These are phyloP conservation scores for Himalopsyche phryganea DNA, from an alignment of 1,140 invertebrate species.

Conservation along the genomic window DNA sequence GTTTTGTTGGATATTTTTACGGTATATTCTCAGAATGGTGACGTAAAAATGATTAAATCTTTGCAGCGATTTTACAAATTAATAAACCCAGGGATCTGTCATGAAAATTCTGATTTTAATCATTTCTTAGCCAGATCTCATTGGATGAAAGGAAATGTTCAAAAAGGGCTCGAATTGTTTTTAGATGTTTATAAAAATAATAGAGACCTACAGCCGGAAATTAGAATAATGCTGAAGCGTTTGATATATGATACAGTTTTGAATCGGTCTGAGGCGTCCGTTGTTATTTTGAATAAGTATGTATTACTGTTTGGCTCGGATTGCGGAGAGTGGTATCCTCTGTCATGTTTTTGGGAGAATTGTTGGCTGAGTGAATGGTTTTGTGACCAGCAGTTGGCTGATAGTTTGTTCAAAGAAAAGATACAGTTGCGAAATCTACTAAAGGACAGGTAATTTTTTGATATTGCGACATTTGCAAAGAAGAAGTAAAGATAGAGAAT, in stretches of 20 bases:
- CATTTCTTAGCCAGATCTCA: conserved; percentile 21
- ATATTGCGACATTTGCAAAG: too few species aligned
- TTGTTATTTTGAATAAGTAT: conserved; percentile 17
- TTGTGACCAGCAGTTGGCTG: conserved; percentile 24
- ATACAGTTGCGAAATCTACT: conserved; percentile 3
- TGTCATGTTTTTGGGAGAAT: conserved; percentile 22
- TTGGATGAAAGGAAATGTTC: conserved; percentile 26
- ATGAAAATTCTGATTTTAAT: conserved; percentile 16
- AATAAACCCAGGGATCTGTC: neutral
- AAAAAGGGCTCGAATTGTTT: conserved; percentile 10
- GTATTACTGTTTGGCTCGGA: conserved; percentile 2
- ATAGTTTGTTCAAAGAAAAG: conserved; percentile 19
- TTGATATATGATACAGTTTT: conserved; percentile 14
- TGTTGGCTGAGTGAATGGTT: conserved; percentile 30
- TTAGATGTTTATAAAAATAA: conserved; percentile 11
- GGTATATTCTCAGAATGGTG: conserved; percentile 8
- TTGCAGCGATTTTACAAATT: conserved; percentile 14
- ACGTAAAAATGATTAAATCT: conserved; percentile 16
- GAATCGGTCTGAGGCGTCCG: conserved; percentile 25
- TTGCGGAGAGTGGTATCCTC: conserved; percentile 5
- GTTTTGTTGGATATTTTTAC: conserved; percentile 10
- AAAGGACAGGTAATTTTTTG: conserved; percentile 6
- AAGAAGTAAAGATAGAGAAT: too few species aligned
- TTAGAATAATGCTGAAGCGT: conserved; percentile 14
- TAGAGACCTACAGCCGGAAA: neutral